Evolutionary conservation across 2,113 vertebrate species (phyloP), one percentile per base, ranked within the genome.

Genomic region (Felis catus): DNA sequence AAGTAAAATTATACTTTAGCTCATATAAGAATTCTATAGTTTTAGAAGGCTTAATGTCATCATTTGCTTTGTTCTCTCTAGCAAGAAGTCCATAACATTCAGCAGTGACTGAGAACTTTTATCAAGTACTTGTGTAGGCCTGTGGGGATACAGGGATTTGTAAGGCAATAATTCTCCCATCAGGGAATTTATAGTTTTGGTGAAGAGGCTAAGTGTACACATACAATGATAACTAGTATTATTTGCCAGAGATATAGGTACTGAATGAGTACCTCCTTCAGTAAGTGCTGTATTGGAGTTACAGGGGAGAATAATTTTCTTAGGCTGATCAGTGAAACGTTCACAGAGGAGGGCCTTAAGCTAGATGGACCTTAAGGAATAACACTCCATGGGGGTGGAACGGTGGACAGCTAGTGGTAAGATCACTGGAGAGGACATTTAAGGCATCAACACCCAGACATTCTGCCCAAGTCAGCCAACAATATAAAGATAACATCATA

Each of bases 11-110:
- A 19, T 90, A 53, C 45, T 86, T 63, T 84, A 10, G 90, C 45
- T 84, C 11, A 41, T 70, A 1, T 71, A 82, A 78, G 23, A 91
- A 88, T 80, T 92, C 19, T 80, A 4, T 93, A 92, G 14, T 88
- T 96, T 91, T 55, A 81, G 18, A 95, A 94, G 58, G n/a, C 63
- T 90, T 96, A 48, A 33, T 84, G n/a, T 33, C 65, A 65, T 51
- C 33, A 45, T 89, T 93, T 55, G 23, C 63, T 65, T 94, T 94
- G 48, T 87, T 89, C 6, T 65, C 36, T 95, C 45, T 94, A 68
- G 76, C 45, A 83, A 36, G n/a, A 90, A 91, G 21, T 90, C 61
- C 7, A 0, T 92, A 80, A n/a, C 27, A 55, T 88, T n/a, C 15
- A 90, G 74, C 51, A 90, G 12, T 94, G 45, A 58, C 53, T 94